A percentile compares a stretch with the other conserved stretches of the same genome.
These are phyloP conservation scores for Agriotes lineatus DNA, from an alignment of 2,888 invertebrate genomes.

Conservation along the genomic window DNA sequence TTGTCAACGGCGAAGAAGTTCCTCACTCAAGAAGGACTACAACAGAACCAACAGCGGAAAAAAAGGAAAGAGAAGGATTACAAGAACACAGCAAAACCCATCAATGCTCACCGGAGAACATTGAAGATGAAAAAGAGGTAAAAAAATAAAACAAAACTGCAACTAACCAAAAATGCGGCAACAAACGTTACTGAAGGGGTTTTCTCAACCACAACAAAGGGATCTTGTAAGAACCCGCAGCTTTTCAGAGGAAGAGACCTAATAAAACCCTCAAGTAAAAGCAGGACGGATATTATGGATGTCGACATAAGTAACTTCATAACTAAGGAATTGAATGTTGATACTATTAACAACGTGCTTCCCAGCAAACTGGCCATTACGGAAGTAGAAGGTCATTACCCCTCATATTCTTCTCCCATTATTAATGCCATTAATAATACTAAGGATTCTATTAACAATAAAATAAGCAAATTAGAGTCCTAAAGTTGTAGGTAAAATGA, in stretches of 20 bases:
- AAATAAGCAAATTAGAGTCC: no score
- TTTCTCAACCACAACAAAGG: not conserved
- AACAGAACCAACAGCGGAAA: not conserved
- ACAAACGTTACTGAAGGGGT: not conserved
- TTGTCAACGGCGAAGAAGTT: not conserved
- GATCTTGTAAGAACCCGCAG: not conserved
- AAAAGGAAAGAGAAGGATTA: not conserved
- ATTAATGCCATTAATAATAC: not conserved
- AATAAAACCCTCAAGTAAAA: not conserved
- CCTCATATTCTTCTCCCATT: not conserved
- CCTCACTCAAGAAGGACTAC: no score
- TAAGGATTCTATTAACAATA: no score
- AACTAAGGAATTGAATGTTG: not conserved
- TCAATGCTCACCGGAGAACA: not conserved
- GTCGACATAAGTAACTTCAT: not conserved
- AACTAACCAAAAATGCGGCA: not conserved
- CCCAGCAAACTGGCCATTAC: not conserved
- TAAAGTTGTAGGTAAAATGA: no score
- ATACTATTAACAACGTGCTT: not conserved
- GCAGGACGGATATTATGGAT: not conserved
- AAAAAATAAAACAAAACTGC: not conserved
- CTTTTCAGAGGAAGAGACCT: not conserved
- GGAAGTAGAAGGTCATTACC: not conserved
- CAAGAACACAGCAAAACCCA: not conserved
- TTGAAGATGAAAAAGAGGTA: not conserved